phyloP scores from a whole-genome alignment of 2,888 invertebrate genomes.

The Hypomecis atomaria region DNA sequence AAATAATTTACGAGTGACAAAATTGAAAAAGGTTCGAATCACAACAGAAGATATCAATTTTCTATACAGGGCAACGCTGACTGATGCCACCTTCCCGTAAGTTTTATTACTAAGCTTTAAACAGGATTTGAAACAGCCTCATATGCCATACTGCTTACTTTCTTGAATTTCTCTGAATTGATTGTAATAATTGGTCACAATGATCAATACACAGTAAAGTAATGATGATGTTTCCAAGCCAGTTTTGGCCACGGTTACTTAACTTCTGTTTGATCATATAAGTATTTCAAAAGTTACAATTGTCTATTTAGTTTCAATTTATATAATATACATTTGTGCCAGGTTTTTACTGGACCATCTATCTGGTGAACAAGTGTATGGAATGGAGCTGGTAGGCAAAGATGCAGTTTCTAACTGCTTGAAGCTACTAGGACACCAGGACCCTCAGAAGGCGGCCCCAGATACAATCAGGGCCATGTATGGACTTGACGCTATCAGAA shows the following conservation, averaged over 20 bases:
- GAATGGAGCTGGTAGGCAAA: slow-evolving; percentile 90
- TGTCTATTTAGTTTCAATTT: no score
- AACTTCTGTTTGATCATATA: no score
- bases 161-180: no score
- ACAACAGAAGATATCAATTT: slow-evolving; percentile 85
- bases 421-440: slow-evolving; percentile 85
- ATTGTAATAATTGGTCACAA: no score
- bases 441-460: slow-evolving; percentile 86
- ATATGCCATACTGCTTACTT: no score
- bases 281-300: no score
- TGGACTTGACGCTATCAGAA: slow-evolving; percentile 87
- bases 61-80: slow-evolving; percentile 54
- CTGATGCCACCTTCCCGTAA: slow-evolving; percentile 86
- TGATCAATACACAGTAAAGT: no score
- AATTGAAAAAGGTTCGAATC: slow-evolving; percentile 89
- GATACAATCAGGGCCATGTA: slow-evolving; percentile 87
- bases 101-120: slow-evolving; percentile 48
- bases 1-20: slow-evolving; percentile 85
- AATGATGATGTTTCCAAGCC: no score
- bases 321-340: slow-evolving; percentile 7
- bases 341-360: slow-evolving; percentile 87
- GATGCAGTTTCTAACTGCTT: slow-evolving; percentile 86
- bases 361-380: slow-evolving; percentile 88
- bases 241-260: no score
- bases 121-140: no score